Evolutionary conservation across 2,113 vertebrate species (phyloP), one percentile per base, ranked within the genome.

Genomic region (Cisticola juncidis): DNA sequence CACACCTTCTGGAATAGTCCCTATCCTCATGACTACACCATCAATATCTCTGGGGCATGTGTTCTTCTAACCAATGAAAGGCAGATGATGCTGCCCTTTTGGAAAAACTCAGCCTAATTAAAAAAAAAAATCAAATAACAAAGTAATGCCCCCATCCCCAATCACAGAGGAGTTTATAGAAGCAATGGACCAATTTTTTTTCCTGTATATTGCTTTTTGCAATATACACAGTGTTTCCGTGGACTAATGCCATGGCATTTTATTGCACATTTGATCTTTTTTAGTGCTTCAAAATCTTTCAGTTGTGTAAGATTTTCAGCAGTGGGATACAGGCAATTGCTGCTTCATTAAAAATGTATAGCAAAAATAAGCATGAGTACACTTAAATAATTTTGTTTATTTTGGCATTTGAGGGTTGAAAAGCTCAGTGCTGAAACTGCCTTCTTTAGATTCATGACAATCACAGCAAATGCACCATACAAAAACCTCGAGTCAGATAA

Each of bases 401-500:
- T 93, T 86, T 73, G 48, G 45, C 31, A 81, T 51, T 70, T 66
- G 73, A 88, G 62, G 56, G 83, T 90, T 92, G 96, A 94, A 96
- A 11, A 36, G 53, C 74, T 84, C 58, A 88, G 64, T 38, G 79
- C 19, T 91, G 91, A 74, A 96, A 81, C 22, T 80, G 36, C 15
- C 56, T 92, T 91, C 61, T 92, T 94, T 71, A 96, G 85, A 96
- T 96, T 97, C 81, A 92, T 53, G 45, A 56, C 54, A 86, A 96
- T 96, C 62, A 54, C 77, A 81, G 68, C 48, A 94, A 95, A 91
- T 68, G 53, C 87, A 86, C 56, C 35, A 57, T 66, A 72, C 12
- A 94, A 89, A 93, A 94, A 62, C 5, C 57, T 26, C 6, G 6
- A 85, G 44, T 86, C 56, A 95, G 66, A 92, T 77, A 94, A 95